phyloP scores from a whole-genome alignment of 2,888 invertebrate species.

The Chloroclysta siterata region DNA sequence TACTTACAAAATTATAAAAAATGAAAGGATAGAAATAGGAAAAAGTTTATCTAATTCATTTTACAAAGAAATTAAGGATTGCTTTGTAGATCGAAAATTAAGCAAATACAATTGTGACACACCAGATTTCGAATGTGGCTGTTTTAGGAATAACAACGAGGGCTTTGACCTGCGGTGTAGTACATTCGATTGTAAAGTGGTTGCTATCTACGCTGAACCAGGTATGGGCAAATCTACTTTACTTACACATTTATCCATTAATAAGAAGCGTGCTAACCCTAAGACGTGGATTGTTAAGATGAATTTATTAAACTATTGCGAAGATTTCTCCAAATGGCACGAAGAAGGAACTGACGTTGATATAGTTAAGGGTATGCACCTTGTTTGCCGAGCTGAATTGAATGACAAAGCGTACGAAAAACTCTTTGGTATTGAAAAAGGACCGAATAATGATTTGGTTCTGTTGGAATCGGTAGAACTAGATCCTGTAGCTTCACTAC shows the following conservation, averaged over 20 bases:
- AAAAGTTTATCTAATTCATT: neutral
- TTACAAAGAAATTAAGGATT: neutral
- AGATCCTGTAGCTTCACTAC: slow-evolving; percentile 5
- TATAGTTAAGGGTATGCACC: slow-evolving; percentile 15
- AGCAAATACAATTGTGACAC: too few species aligned
- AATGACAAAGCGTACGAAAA: neutral
- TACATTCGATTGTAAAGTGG: too few species aligned
- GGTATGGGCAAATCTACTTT: too few species aligned
- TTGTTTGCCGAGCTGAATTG: slow-evolving; percentile 15
- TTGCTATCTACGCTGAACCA: neutral
- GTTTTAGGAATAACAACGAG: too few species aligned
- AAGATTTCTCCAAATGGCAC: too few species aligned
- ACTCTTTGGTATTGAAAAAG: neutral
- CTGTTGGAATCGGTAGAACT: slow-evolving; percentile 1
- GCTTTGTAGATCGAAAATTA: neutral
- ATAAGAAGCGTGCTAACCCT: too few species aligned
- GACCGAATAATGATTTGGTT: neutral
- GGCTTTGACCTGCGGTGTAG: too few species aligned
- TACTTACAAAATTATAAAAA: neutral
- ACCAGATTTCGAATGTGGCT: too few species aligned
- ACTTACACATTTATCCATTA: too few species aligned
- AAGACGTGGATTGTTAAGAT: too few species aligned
- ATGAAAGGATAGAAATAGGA: neutral
- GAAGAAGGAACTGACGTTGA: neutral
- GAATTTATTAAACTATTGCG: too few species aligned